phyloP scores from a whole-genome alignment of 2,113 vertebrate genomes.

The Erpornis zantholeuca region DNA sequence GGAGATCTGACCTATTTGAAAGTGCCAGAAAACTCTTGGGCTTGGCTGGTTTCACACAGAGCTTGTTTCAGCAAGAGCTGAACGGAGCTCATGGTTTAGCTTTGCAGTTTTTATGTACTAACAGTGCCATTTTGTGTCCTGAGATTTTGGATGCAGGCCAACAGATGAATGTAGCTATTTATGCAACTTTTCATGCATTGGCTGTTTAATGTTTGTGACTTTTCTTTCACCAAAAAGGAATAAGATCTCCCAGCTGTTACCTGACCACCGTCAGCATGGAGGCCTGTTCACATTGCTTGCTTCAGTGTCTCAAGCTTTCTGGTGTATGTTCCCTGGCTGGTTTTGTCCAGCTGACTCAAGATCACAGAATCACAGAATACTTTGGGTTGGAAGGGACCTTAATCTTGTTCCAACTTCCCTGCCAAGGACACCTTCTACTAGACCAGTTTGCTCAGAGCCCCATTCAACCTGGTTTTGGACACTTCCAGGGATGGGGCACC shows the following conservation, averaged over 20 bases:
- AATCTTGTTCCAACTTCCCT: background rate
- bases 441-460: background rate
- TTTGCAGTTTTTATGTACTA: background rate
- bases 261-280: background rate
- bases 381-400: background rate
- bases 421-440: background rate
- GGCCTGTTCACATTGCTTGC: rapidly evolving
- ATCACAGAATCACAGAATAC: background rate
- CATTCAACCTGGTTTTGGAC: rapidly evolving
- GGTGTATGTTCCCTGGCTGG: background rate
- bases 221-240: background rate
- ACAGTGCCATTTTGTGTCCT: background rate
- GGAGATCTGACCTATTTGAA: background rate
- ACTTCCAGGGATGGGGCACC: background rate
- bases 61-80: background rate
- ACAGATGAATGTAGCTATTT: background rate
- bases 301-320: background rate
- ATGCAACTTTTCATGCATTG: background rate
- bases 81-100: background rate
- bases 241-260: background rate
- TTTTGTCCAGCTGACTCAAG: background rate
- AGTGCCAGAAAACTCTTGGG: background rate
- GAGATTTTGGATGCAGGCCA: background rate
- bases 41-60: background rate
- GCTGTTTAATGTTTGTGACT: background rate